A percentile compares a stretch with the other conserved stretches of the same genome.
Evolutionary conservation across 2,113 vertebrate species (phyloP).

Genomic region (Neogale vison): DNA sequence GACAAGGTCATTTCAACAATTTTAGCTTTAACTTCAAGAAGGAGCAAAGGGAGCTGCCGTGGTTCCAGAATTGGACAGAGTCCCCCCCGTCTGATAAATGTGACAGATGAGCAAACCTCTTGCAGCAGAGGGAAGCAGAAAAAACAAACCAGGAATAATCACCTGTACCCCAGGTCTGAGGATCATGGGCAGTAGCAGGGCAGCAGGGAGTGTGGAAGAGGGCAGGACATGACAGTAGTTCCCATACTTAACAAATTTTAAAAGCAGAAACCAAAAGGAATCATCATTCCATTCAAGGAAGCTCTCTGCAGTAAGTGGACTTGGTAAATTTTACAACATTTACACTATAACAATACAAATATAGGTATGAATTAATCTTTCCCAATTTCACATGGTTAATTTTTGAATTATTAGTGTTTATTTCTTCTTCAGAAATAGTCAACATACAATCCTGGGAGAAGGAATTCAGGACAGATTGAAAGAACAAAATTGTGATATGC

Average conservation of each 20-base stretch:
- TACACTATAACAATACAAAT: neutral
- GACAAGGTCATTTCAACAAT: neutral
- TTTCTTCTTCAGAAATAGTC: neutral
- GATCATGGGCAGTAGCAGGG: neutral
- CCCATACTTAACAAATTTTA: neutral
- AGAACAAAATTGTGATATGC: neutral
- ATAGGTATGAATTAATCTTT: neutral
- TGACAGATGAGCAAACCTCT: neutral
- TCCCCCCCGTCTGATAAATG: neutral
- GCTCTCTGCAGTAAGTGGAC: neutral
- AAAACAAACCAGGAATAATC: neutral
- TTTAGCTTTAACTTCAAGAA: neutral
- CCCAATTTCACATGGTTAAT: neutral
- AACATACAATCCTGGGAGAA: neutral
- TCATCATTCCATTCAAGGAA: neutral
- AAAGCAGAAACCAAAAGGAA: neutral
- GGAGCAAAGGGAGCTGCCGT: neutral
- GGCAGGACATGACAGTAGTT: neutral
- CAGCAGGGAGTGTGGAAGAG: neutral
- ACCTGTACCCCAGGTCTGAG: neutral
- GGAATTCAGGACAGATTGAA: neutral
- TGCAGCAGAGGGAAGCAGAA: neutral
- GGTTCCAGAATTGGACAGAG: neutral
- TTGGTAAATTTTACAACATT: neutral
- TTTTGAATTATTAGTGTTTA: neutral